These are phyloP conservation scores for Microctonus brassicae DNA, from an alignment of 2,888 invertebrate species.

Conservation along the genomic window DNA sequence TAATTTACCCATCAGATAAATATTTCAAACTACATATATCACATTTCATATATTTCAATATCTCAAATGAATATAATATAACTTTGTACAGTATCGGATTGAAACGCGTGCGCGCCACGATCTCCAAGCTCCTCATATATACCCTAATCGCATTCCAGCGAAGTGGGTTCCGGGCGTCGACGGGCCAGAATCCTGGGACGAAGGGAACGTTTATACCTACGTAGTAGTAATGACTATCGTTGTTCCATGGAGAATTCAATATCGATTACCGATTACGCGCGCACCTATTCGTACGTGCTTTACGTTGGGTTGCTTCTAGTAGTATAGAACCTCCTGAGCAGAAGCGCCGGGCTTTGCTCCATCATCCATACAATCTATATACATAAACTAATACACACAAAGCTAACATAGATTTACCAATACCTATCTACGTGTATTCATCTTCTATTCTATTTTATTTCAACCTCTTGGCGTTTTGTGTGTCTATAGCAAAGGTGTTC, in stretches of 20 bases:
- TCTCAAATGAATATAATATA: constrained; percentile 26
- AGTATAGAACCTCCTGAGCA: neutral
- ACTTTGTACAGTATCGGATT: constrained; percentile 23
- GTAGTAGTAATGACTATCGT: constrained; percentile 49
- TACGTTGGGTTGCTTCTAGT: constrained; percentile 33
- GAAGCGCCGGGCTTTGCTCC: constrained; percentile 12
- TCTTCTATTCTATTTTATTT: neutral
- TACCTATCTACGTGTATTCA: neutral
- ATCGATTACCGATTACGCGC: constrained; percentile 50
- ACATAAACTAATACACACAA: neutral
- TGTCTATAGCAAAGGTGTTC: neutral
- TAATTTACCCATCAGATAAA: too few species aligned
- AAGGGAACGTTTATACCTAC: constrained; percentile 34
- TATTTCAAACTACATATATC: too few species aligned
- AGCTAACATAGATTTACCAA: constrained; percentile 1
- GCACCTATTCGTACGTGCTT: constrained; percentile 46
- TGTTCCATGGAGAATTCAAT: constrained; percentile 50
- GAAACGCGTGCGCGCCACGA: constrained; percentile 29
- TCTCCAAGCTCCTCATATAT: neutral
- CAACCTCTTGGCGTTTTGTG: neutral
- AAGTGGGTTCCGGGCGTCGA: constrained; percentile 26
- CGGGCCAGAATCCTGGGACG: constrained; percentile 5
- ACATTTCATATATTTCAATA: too few species aligned
- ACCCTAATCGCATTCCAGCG: constrained; percentile 34
- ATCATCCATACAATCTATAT: neutral